Evolutionary conservation across 30 jellyfish, hydroid and myxozoan species (phyloP).

Genomic region (Cassiopea andromeda): DNA sequence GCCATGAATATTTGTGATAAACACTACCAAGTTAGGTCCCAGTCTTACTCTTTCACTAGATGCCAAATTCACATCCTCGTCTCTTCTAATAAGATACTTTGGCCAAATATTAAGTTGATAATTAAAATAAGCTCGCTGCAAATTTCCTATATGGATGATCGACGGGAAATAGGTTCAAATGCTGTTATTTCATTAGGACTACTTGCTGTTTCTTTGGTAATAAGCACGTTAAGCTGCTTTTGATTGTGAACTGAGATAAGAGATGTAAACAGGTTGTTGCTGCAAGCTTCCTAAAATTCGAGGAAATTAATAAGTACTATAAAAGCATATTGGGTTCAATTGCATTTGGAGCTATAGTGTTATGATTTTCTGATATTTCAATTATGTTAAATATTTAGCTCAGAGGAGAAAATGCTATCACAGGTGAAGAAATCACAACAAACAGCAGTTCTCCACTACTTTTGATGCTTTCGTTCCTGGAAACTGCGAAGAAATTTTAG

Average conservation of each 20-base stretch:
- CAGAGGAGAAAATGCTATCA: too few relatives aligned
- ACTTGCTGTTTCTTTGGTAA: background rate
- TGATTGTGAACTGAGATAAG: background rate
- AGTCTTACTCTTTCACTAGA: slow-evolving; percentile 34
- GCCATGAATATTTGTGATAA: slow-evolving; percentile 58
- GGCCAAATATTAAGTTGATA: slow-evolving; percentile 19
- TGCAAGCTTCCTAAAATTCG: too few relatives aligned
- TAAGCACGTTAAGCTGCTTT: background rate
- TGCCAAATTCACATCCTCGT: background rate
- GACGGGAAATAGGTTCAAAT: slow-evolving; percentile 29
- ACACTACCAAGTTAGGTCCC: slow-evolving; percentile 30
- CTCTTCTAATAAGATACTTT: background rate
- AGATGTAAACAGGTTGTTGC: too few relatives aligned
- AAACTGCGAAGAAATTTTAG: too few relatives aligned
- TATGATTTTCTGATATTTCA: too few relatives aligned
- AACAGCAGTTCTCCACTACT: too few relatives aligned
- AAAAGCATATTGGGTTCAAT: too few relatives aligned
- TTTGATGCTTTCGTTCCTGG: too few relatives aligned
- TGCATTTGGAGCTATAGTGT: too few relatives aligned
- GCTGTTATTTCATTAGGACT: slow-evolving; percentile 1
- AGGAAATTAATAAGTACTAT: too few relatives aligned
- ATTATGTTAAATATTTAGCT: too few relatives aligned
- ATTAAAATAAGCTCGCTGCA: slow-evolving; percentile 21
- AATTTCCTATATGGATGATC: slow-evolving; percentile 43
- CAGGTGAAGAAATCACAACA: too few relatives aligned